These are phyloP conservation scores for Pherbina coryleti DNA, from an alignment of 2,888 invertebrate genomes.

Conservation along the genomic window DNA sequence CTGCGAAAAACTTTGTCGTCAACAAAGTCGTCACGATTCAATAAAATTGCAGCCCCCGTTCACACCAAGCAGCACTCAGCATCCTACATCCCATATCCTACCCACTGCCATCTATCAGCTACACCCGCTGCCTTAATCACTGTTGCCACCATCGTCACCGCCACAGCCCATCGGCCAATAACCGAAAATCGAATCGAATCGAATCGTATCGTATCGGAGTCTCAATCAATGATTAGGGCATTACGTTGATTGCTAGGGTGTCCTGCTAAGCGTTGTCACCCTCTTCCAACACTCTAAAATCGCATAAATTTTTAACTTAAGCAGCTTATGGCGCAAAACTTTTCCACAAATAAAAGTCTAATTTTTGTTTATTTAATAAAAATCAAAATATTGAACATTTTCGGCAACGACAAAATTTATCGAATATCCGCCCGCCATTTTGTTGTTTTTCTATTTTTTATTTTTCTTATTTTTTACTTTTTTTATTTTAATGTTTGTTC, in stretches of 20 bases:
- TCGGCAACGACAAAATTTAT: neutral
- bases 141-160: too few relatives aligned
- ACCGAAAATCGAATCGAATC: too few relatives aligned
- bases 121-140: too few relatives aligned
- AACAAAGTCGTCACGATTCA: conserved; percentile 25
- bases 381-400: conserved; percentile 20
- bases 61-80: neutral
- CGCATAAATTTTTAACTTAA: conserved; percentile 32
- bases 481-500: neutral
- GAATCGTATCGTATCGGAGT: neutral
- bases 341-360: conserved; percentile 15
- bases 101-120: neutral
- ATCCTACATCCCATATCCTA: neutral
- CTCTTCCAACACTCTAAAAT: neutral
- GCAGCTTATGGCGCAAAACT: conserved; percentile 25
- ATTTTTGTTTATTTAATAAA: conserved; percentile 31
- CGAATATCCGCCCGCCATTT: neutral
- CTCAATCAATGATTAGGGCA: conserved; percentile 20
- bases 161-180: neutral
- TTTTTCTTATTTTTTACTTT: neutral
- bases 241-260: conserved; percentile 13
- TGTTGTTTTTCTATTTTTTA: too few relatives aligned
- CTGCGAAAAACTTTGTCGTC: conserved; percentile 21
- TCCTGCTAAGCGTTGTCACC: neutral
- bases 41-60: neutral